Conservation (phyloP, 2,113 vertebrate species). For the Rhinolophus ferrumequinum region DNA sequence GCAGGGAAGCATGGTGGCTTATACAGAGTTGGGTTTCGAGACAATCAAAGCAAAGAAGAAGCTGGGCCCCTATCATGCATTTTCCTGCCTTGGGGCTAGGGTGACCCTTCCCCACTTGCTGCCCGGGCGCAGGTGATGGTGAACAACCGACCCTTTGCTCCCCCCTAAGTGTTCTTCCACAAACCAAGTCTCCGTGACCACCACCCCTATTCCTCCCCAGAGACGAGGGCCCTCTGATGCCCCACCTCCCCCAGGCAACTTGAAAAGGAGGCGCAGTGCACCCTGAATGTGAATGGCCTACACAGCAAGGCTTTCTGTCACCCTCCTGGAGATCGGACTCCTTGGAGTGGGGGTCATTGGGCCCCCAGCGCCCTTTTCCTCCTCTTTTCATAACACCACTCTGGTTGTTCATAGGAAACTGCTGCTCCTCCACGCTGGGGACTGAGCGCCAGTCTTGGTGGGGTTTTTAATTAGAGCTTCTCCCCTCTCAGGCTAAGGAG, state of each 20-base stretch:
- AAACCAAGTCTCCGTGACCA: neutral
- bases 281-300: neutral
- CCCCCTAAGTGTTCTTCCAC: neutral
- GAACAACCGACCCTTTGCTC: neutral
- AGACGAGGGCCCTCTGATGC: neutral
- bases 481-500: neutral
- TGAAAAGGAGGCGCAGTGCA: neutral
- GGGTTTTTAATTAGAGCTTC: neutral
- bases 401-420: neutral
- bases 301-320: neutral
- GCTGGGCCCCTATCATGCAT: neutral
- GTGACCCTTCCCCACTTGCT: neutral
- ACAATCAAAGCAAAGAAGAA: neutral
- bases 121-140: neutral
- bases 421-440: neutral
- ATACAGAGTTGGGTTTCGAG: neutral
- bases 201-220: neutral
- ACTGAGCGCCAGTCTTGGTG: neutral
- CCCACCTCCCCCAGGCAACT: neutral
- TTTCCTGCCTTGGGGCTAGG: neutral
- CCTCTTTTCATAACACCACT: neutral
- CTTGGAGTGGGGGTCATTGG: rapidly evolving
- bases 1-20: neutral
- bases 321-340: neutral
- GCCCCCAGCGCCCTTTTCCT: rapidly evolving